Percentiles rank a stretch among this genome's conserved stretches.
Evolutionary conservation across 1,140 invertebrate species (phyloP).

Genomic region (Amphibalanus amphitrite): DNA sequence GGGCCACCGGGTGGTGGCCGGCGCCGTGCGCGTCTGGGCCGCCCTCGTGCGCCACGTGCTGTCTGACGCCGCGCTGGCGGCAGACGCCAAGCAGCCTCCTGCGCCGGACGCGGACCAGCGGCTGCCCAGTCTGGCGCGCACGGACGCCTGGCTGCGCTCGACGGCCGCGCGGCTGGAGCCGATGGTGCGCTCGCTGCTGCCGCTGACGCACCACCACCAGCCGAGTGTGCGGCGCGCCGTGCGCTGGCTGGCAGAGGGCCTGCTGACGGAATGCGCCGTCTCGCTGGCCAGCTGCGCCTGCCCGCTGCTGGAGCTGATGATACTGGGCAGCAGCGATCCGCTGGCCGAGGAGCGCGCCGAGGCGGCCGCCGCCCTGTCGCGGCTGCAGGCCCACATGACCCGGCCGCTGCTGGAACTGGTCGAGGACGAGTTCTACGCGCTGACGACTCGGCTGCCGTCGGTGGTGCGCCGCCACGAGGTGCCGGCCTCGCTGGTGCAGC

Average conservation of each 20-base stretch:
- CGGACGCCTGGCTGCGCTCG: neutral
- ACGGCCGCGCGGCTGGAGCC: neutral
- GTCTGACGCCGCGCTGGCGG: neutral
- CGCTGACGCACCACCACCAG: neutral
- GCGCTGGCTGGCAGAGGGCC: neutral
- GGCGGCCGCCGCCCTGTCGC: neutral
- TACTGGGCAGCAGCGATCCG: neutral
- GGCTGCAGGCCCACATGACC: neutral
- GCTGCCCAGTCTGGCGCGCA: neutral
- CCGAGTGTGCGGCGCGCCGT: neutral
- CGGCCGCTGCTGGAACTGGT: constrained; percentile 31
- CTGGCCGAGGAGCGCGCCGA: neutral
- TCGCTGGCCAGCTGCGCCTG: neutral
- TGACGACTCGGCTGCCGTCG: constrained; percentile 35
- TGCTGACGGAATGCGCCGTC: neutral
- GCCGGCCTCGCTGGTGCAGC: constrained; percentile 31
- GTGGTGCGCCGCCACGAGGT: constrained; percentile 39
- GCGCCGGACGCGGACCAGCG: neutral
- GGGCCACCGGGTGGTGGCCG: neutral
- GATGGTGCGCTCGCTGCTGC: neutral
- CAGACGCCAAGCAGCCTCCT: neutral
- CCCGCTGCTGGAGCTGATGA: neutral
- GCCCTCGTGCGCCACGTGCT: neutral
- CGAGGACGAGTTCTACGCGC: constrained; percentile 37
- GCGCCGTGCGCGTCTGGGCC: neutral